Evolutionary conservation across 2,888 invertebrate genomes (phyloP).

Genomic region (Nesidiocoris tenuis): DNA sequence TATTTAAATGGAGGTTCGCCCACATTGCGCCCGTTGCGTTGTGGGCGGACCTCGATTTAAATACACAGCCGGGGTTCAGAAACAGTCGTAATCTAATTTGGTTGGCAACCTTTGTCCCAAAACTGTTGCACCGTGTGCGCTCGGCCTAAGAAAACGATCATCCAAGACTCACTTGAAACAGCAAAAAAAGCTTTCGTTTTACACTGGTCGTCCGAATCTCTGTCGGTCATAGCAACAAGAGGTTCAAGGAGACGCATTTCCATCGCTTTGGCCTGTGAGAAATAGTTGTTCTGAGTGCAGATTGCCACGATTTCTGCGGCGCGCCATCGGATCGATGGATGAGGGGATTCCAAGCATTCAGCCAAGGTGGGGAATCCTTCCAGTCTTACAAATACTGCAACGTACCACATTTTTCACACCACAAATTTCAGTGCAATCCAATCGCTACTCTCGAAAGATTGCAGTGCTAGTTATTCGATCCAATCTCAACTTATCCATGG

Average conservation of each 20-base stretch:
- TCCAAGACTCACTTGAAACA: conserved; percentile 66
- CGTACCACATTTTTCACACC: background rate
- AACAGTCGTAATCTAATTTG: too few species aligned
- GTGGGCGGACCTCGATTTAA: too few species aligned
- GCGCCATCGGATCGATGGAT: conserved; percentile 63
- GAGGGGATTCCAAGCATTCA: conserved; percentile 64
- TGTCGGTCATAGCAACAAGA: conserved; percentile 62
- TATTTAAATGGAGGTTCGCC: too few species aligned
- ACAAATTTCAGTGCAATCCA: background rate
- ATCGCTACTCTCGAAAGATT: too few species aligned
- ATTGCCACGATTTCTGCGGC: conserved; percentile 73
- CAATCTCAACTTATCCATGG: too few species aligned
- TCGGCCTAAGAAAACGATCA: too few species aligned
- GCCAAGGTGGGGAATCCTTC: conserved; percentile 76
- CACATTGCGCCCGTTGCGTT: too few species aligned
- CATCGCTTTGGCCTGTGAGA: conserved; percentile 71
- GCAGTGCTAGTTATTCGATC: too few species aligned
- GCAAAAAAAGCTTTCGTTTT: conserved; percentile 73
- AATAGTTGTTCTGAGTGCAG: conserved; percentile 81
- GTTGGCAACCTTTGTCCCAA: too few species aligned
- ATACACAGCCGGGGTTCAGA: too few species aligned
- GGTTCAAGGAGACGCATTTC: conserved; percentile 66
- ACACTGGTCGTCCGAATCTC: conserved; percentile 60
- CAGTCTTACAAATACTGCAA: conserved; percentile 77
- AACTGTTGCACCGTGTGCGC: too few species aligned